phyloP scores from a whole-genome alignment of 2,113 vertebrate genomes.

The Psophia crepitans region DNA sequence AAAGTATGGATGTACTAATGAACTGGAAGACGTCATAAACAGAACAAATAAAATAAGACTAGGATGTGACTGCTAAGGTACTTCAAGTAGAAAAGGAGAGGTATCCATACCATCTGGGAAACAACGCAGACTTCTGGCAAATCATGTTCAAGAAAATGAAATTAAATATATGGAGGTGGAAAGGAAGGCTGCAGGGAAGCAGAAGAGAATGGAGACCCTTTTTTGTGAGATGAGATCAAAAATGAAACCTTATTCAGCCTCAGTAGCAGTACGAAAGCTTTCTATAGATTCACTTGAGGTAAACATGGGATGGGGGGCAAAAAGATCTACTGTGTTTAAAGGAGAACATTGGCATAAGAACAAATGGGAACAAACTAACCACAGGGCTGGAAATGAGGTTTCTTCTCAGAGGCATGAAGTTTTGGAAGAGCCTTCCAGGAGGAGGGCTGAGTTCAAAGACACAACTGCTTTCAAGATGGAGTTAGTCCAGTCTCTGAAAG shows the following conservation, averaged over 20 bases:
- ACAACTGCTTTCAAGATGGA: not conserved
- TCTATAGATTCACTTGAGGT: not conserved
- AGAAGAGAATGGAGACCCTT: not conserved
- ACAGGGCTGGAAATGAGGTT: slow-evolving; percentile 15
- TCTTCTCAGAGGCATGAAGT: slow-evolving; percentile 1
- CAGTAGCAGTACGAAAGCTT: not conserved
- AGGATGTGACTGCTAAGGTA: not conserved
- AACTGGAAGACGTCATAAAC: not conserved
- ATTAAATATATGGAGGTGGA: not conserved
- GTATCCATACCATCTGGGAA: not conserved
- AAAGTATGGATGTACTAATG: not conserved
- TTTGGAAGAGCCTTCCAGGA: not conserved
- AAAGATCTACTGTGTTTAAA: not conserved
- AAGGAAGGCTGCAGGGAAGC: not conserved
- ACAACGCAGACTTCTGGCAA: not conserved
- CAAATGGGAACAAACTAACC: slow-evolving; percentile 3
- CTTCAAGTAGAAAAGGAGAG: not conserved
- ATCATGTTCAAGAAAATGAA: not conserved
- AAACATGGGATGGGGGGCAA: not conserved
- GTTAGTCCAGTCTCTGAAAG: not conserved
- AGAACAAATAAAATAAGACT: not conserved
- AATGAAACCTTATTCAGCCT: not conserved
- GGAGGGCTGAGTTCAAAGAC: not conserved
- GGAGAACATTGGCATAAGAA: slow-evolving; percentile 2
- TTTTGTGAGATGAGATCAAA: not conserved